Evolutionary conservation across 2,888 invertebrate genomes (phyloP), one percentile per base, ranked within the genome.

Genomic region (Chrysolina americana): DNA sequence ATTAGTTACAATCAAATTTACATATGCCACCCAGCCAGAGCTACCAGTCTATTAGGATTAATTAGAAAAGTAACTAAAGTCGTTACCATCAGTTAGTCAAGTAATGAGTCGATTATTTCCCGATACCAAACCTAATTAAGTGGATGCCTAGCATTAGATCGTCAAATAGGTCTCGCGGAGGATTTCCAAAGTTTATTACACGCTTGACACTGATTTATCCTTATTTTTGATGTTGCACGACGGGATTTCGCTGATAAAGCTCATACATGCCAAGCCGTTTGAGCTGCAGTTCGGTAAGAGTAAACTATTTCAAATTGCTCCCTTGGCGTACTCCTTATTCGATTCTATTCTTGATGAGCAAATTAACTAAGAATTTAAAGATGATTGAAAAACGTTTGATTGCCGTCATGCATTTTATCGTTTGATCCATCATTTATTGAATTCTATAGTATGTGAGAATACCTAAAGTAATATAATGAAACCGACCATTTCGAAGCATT

Each of bases 11-110:
- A 65, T 66, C 36, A 68, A 74, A 81, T 80, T 81, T 78, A 82
- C 81, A 81, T 83, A 80, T 81, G 79, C 83, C 83, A 83, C 83
- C 81, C 83, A 82, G 76, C 70, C 71, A 66, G 79, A 74, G 71
- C 78, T 75, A 75, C 73, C 72, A 74, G 71, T 76, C 81, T 80
- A 82, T 82, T 81, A 81, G 81, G 81, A 82, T 81, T 83, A 82
- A 83, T 83, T 83, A 81, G 81, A 80, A 76, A 81, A 79, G 77
- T 78, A 77, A 80, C 76, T 76, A 72, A 77, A 72, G 78, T 76
- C 79, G 79, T 81, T 80, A 79, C 77, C 81, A 80, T 80, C 80
- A 81, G 78, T 81, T 80, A 80, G 79, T 66, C 74, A 68, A 65
- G 76, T 76, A 76, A 76, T 70, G 76, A 76, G 76, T 74, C 71